These are phyloP conservation scores for Megaceryle torquata DNA, from an alignment of 2,113 vertebrate genomes.

Conservation along the genomic window DNA sequence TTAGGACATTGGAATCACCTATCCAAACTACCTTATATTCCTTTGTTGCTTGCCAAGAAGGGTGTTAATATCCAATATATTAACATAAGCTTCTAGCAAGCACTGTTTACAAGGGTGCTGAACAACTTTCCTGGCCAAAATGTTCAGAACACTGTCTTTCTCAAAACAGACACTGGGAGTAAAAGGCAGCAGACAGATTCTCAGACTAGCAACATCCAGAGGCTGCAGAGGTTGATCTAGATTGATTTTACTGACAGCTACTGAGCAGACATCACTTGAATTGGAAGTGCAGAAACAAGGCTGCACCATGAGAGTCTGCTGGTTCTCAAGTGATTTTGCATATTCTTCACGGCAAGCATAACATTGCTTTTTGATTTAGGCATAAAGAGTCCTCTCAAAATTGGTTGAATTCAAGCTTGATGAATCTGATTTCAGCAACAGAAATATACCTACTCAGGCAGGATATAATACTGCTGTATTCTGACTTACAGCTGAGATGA, in stretches of 20 bases:
- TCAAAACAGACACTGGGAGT: neutral
- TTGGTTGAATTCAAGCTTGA: neutral
- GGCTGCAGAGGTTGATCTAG: neutral
- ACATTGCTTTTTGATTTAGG: neutral
- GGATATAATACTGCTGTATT: neutral
- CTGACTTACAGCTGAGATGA: neutral
- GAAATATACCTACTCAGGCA: neutral
- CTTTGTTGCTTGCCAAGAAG: neutral
- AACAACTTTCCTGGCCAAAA: neutral
- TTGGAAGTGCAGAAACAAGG: neutral
- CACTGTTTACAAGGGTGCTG: neutral
- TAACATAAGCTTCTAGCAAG: neutral
- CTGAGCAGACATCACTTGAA: neutral
- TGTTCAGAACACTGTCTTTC: neutral
- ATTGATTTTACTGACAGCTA: neutral
- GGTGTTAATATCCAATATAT: neutral
- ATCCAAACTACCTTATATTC: neutral
- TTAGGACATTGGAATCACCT: neutral
- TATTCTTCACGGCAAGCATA: accelerated
- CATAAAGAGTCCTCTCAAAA: neutral
- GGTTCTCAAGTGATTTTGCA: neutral
- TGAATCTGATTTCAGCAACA: neutral
- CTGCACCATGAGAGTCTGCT: neutral
- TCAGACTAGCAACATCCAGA: neutral
- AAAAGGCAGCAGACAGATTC: neutral